Base-by-base conservation (phyloP, 2,113 vertebrate species). In the Machaerirhynchus nigripectus region DNA sequence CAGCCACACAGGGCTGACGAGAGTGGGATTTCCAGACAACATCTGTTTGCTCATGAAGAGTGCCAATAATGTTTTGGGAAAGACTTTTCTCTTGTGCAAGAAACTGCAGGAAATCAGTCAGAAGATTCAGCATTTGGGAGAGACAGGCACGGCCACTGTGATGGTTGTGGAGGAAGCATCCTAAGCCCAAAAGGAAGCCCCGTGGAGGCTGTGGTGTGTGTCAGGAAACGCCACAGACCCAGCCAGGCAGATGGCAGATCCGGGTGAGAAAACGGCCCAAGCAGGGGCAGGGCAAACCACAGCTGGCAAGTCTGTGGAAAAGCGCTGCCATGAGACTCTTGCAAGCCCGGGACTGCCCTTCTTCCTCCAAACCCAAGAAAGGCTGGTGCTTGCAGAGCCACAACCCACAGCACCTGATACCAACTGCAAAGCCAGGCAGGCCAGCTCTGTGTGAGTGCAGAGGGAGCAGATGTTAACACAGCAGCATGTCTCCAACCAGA, bases 371-470 rank as follows among this genome's bases (percentile, higher is more conserved):
- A 13, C 2, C 11, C 22, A 9, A 3, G 23, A 10, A 18, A 22
- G 1, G 11, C 15, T 7, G 46, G 33, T 9, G 35, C 68, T 37
- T 3, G 70, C 37, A 23, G 57, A 10, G 3, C 26, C 2, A 0
- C 4, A 10, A 13, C 27, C 15, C 19, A 2, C 40, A 30, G 17
- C 57, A 18, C 26, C 60, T 8, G 85, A 2, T 3, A 21, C 1
- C 17, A 5, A 4, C 64, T 3, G 3, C 39, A 7, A n/a, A 40
- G 52, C 20, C 3, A 1, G 5, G 55, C 26, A 13, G 59, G 18
- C 5, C 19, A 20, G 15, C 35, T 4, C 16, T 0, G 14, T 0
- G 23, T 2, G 42, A 27, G 24, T 2, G 1, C 6, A 13, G n/a
- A 9, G 18, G 76, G 76, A 64, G 11, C 70, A 85, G 74, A 39